Evolutionary conservation across 2,797 vertebrate species (phyloP).

Genomic region (Aplochiton taeniatus): DNA sequence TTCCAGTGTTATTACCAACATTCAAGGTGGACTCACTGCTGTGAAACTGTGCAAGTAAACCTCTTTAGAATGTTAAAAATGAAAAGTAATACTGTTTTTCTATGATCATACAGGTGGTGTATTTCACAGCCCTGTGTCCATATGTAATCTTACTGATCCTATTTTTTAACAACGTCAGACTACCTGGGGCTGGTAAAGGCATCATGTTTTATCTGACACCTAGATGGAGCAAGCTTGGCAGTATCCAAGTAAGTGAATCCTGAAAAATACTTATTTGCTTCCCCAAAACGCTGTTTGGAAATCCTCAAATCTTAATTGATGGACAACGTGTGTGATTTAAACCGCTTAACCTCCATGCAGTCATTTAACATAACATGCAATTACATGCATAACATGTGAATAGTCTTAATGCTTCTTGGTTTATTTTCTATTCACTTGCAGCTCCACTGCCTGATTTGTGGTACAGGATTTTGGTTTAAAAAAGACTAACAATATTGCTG

Average conservation of each 20-base stretch:
- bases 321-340: no score
- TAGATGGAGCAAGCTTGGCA: constrained; percentile 22
- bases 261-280: not conserved
- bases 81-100: not conserved
- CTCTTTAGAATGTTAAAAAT: not conserved
- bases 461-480: no score
- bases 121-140: constrained; percentile 36
- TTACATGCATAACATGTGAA: not conserved
- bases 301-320: not conserved
- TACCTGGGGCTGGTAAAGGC: constrained; percentile 32
- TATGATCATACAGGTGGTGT: constrained; percentile 15
- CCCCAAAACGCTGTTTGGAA: not conserved
- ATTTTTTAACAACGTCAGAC: constrained; percentile 27
- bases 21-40: not conserved
- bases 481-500: no score
- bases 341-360: not conserved
- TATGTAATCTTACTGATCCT: constrained; percentile 30
- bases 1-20: not conserved
- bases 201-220: constrained; percentile 33
- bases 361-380: not conserved
- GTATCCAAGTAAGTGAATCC: constrained; percentile 25
- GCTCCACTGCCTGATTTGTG: no score
- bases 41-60: not conserved
- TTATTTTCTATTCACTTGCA: no score
- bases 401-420: not conserved